phyloP scores from a whole-genome alignment of 2,797 vertebrate species.

The Macropodus opercularis region DNA sequence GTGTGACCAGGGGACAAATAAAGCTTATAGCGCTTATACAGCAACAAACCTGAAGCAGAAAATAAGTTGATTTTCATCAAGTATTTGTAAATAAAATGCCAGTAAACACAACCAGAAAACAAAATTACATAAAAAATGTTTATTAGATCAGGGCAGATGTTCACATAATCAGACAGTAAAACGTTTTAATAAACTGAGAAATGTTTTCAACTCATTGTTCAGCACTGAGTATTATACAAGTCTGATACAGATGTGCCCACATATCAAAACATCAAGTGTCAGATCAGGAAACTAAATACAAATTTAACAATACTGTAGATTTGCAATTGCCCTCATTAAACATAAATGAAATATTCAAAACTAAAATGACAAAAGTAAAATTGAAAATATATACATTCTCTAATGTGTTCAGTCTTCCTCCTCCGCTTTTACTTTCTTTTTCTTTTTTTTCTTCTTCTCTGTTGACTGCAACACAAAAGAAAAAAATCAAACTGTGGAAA shows the following conservation, averaged over 20 bases:
- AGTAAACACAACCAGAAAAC: background rate
- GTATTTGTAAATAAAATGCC: too few species aligned
- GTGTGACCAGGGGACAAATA: too few species aligned
- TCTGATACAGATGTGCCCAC: constrained; percentile 19
- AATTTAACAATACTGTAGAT: background rate
- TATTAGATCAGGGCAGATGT: constrained; percentile 37
- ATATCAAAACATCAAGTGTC: constrained; percentile 8
- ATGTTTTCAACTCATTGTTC: background rate
- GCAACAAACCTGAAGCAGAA: too few species aligned
- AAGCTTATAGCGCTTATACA: too few species aligned
- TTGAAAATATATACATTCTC: constrained; percentile 57
- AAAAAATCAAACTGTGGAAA: background rate
- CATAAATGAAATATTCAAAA: constrained; percentile 38
- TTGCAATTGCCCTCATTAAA: constrained; percentile 8
- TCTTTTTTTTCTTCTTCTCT: constrained; percentile 80
- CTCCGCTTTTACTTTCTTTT: constrained; percentile 72
- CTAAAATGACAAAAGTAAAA: constrained; percentile 47
- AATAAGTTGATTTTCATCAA: too few species aligned
- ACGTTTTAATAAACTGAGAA: background rate
- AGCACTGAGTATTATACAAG: background rate
- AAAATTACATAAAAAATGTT: background rate
- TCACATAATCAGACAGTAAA: constrained; percentile 11
- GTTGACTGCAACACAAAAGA: constrained; percentile 55
- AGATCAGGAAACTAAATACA: background rate
- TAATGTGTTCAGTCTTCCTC: constrained; percentile 82